Evolutionary conservation across 2,113 vertebrate genomes (phyloP), one percentile per base, ranked within the genome.

Genomic region (Nannobrachium achirus): DNA sequence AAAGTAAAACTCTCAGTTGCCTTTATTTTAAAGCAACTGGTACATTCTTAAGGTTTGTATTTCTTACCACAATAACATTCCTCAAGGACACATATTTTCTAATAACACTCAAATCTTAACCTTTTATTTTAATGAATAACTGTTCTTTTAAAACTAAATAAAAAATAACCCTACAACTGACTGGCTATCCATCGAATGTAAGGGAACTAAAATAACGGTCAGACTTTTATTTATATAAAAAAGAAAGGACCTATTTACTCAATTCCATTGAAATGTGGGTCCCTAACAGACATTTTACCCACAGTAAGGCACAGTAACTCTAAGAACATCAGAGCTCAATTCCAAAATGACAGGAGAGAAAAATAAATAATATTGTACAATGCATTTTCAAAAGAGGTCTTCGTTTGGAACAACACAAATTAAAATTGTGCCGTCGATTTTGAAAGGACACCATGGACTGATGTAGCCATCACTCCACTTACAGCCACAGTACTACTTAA

Each of bases 291-390:
- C 65, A 66, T 76, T 39, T 76, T 41, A 70, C 79, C 84, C 86
- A 84, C 87, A 87, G 67, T 93, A 94, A 94, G 93, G 92, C 92
- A 94, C 93, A 83, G 92, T 90, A 88, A 92, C 91, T 78, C 84
- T 89, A 85, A 77, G 18, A 78, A 83, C 60, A 64, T 63, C 53
- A 48, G 53, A 62, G 71, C 62, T 87, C 41, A 58, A 78, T 71
- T 64, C 50, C 59, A 53, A 71, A 66, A 69, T 52, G 75, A 56
- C 56, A 64, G 52, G 59, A 77, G 51, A 64, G 61, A 67, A 80
- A 33, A 33, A 39, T 51, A 8, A 73, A 62, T 46, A 77, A 58
- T 58, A 42, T 11, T 44, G 18, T 16, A 42, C 18, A 44, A 56
- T 19, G 39, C 18, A 18, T 66, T 83, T 67, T 78, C 53, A 60